Percentiles rank a stretch among this genome's conserved stretches.
Conservation (phyloP, 2,113 vertebrate species). For the Pandion haliaetus region DNA sequence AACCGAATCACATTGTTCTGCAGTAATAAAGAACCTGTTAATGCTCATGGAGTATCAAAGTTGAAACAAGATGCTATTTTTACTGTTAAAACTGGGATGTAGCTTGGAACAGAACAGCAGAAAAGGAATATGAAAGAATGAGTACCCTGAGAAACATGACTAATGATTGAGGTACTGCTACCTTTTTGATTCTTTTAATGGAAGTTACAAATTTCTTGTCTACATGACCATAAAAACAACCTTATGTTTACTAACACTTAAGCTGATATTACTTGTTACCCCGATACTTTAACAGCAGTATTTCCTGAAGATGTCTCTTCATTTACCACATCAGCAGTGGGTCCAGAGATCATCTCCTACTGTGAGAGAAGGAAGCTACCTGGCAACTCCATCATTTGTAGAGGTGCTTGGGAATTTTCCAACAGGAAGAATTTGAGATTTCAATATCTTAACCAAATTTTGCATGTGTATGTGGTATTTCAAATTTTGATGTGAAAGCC, state of each 20-base stretch:
- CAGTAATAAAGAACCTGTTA: not conserved
- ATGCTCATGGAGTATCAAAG: not conserved
- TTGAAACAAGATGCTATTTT: not conserved
- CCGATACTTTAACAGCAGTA: not conserved
- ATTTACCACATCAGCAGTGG: not conserved
- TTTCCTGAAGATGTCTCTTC: not conserved
- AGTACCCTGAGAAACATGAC: not conserved
- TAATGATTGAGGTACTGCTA: not conserved
- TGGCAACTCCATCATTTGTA: not conserved
- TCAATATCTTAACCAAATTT: not conserved
- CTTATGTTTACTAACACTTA: not conserved
- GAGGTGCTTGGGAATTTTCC: not conserved
- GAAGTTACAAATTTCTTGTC: not conserved
- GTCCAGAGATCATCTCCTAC: not conserved
- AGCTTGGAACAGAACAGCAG: not conserved
- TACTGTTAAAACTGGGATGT: not conserved
- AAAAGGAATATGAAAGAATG: not conserved
- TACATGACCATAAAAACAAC: not conserved
- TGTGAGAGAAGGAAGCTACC: not conserved
- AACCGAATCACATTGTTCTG: not conserved
- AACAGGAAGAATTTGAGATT: not conserved
- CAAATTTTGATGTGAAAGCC: not conserved
- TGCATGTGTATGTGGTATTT: not conserved
- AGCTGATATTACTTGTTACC: not conserved
- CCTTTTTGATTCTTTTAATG: not conserved